Evolutionary conservation across 2,113 vertebrate species (phyloP).

Genomic region (Mormoops blainvillei): DNA sequence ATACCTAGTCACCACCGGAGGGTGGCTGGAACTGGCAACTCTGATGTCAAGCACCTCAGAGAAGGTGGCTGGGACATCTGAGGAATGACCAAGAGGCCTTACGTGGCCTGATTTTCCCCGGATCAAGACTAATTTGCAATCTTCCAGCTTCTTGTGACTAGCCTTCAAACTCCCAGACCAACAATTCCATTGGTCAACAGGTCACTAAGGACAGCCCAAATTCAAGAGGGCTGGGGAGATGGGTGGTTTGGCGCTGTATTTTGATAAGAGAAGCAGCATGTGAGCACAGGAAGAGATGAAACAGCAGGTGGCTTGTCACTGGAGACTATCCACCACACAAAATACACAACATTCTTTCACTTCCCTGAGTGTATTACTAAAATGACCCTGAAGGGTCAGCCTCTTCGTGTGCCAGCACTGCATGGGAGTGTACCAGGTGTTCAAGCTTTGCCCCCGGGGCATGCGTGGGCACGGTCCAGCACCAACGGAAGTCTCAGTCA

Average conservation of each 20-base stretch:
- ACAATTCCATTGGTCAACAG: not conserved
- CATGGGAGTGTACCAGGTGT: not conserved
- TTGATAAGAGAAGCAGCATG: not conserved
- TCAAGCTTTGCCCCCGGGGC: not conserved
- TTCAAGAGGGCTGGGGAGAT: not conserved
- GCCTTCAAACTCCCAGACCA: not conserved
- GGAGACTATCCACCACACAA: not conserved
- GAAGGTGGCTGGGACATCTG: not conserved
- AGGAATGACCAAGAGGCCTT: not conserved
- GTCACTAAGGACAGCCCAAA: not conserved
- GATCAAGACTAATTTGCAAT: not conserved
- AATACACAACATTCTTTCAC: not conserved
- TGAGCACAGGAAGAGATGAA: not conserved
- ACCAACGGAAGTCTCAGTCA: not conserved
- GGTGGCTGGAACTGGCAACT: not conserved
- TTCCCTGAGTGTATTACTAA: not conserved
- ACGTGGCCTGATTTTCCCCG: not conserved
- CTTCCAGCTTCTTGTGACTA: not conserved
- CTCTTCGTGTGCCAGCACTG: not conserved
- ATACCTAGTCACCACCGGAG: not conserved
- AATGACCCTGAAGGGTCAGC: not conserved
- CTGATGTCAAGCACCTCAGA: not conserved
- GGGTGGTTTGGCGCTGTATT: not conserved
- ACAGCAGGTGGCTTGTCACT: not conserved
- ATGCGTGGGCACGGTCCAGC: accelerated